Evolutionary conservation across 1,140 invertebrate genomes (phyloP).

Genomic region (Euura saliciscinereae): DNA sequence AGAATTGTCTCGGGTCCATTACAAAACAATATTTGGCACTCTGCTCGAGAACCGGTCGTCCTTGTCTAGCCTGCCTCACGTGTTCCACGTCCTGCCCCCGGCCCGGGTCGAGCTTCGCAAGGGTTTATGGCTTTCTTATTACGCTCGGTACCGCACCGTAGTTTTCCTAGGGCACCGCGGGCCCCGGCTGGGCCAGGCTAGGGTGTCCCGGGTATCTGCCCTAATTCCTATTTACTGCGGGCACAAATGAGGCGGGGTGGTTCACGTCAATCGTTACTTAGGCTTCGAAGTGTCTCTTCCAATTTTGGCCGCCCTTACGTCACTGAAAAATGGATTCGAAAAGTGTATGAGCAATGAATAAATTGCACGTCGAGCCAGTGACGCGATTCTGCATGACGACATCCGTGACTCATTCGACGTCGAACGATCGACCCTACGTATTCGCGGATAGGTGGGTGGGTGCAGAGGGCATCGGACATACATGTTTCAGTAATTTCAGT

Average conservation of each 20-base stretch:
- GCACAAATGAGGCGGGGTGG: neutral
- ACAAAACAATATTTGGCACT: constrained; percentile 37
- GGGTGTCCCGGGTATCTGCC: neutral
- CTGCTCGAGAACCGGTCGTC: neutral
- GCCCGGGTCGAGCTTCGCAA: neutral
- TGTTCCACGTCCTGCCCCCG: too few species aligned
- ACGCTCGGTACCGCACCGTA: neutral
- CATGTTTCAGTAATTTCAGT: too few species aligned
- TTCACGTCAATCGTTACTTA: neutral
- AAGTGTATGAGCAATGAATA: neutral
- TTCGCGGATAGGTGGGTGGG: too few species aligned
- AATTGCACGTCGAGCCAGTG: too few species aligned
- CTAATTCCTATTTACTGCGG: neutral
- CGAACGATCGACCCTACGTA: too few species aligned
- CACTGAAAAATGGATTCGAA: neutral
- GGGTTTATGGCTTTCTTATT: constrained; percentile 4
- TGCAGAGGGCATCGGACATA: too few species aligned
- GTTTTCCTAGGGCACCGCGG: neutral
- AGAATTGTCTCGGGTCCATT: constrained; percentile 32
- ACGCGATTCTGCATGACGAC: too few species aligned
- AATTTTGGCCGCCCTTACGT: too few species aligned
- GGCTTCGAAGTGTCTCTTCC: neutral
- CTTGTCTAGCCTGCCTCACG: too few species aligned
- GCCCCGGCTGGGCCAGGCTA: too few species aligned
- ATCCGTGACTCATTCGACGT: too few species aligned